phyloP scores from a whole-genome alignment of 2,113 vertebrate genomes.

The Coptodon rendalli region DNA sequence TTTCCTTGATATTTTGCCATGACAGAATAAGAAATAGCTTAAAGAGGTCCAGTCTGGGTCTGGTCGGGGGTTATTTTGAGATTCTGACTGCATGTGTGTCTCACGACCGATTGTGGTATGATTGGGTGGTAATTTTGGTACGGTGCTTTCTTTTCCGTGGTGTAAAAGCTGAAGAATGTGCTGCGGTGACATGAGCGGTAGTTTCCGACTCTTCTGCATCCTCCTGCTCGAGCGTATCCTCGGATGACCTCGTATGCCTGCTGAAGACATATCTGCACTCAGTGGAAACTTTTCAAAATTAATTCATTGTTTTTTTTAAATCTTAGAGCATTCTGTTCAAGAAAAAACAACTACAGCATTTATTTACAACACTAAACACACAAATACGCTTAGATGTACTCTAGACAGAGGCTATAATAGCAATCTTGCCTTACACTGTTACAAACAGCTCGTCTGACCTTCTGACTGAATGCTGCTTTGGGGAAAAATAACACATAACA shows the following conservation, averaged over 20 bases:
- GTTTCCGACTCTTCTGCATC: slow-evolving; percentile 52
- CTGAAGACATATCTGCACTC: neutral
- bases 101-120: neutral
- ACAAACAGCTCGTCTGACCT: neutral
- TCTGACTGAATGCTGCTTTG: neutral
- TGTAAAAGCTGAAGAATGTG: slow-evolving; percentile 43
- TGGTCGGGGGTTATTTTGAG: slow-evolving; percentile 49
- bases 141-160: slow-evolving; percentile 54
- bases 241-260: slow-evolving; percentile 46
- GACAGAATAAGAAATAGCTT: slow-evolving; percentile 20
- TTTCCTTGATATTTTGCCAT: slow-evolving; percentile 68
- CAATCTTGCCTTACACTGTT: neutral
- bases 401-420: neutral
- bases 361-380: neutral
- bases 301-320: neutral
- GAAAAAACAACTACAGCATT: neutral
- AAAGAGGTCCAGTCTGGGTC: slow-evolving; percentile 19
- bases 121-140: slow-evolving; percentile 46
- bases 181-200: slow-evolving; percentile 41
- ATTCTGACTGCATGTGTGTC: slow-evolving; percentile 9
- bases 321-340: neutral
- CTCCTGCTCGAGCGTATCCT: slow-evolving; percentile 49
- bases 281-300: neutral
- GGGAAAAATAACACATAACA: neutral
- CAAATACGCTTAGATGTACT: neutral